Evolutionary conservation across 2,797 vertebrate genomes (phyloP), one percentile per base, ranked within the genome.

Genomic region (Crax fasciolata): DNA sequence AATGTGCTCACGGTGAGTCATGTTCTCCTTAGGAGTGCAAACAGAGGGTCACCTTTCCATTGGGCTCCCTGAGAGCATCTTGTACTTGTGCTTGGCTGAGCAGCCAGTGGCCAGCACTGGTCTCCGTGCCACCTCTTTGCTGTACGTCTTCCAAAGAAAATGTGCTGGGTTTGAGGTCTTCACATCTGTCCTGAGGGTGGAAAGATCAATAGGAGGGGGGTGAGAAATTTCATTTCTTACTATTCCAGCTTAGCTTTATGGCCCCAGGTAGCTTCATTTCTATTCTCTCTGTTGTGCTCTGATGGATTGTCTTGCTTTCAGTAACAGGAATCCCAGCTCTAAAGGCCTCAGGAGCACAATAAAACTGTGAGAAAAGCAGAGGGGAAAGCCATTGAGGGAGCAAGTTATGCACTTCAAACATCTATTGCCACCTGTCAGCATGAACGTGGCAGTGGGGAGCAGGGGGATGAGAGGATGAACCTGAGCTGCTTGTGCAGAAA

Each of bases 41-140:
- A 52, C 7, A 6, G 52, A 32, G 61, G 66, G 39, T 74, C 57
- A 20, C 58, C n/a, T 84, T 70, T 71, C 38, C 13, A 1, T 24
- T 13, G 15, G 74, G 67, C 41, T 66, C 35, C 48, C 25, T 30
- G 8, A 11, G n/a, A 80, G 10, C 14, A 16, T 57, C 62, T 32
- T 5, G 2, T 11, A 25, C 3, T 15, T 23, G 11, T 21, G n/a
- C 30, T 52, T 65, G 58, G 28, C 49, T 46, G 19, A 54, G 48
- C 14, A 12, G 35, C 8, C 5, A 1, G 19, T 23, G 10, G 6
- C 19, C 16, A 61, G 18, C 4, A 2, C 6, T 5, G 13, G 15
- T 54, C 30, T 32, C 3, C 0, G n/a, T 2, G 1, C 23, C 2
- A 2, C 21, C 28, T 32, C 44, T 6, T 46, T 78, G 8, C 7